Evolutionary conservation across 2,113 vertebrate genomes (phyloP), one percentile per base, ranked within the genome.

Genomic region (Melierax canorus): DNA sequence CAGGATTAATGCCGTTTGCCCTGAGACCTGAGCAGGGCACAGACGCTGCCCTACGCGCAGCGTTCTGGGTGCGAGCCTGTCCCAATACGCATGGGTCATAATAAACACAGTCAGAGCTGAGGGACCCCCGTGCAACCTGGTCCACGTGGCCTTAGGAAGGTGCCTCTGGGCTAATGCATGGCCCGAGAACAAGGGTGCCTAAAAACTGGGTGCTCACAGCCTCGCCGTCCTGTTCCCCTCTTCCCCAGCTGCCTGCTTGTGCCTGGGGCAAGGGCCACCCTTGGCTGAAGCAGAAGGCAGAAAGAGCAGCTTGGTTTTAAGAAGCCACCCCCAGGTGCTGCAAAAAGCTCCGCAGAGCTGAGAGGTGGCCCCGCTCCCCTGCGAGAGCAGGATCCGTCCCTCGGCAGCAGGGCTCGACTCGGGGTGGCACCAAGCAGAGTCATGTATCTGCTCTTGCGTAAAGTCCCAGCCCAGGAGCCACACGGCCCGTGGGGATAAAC

Each of bases 351-450:
- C 1, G 2, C 1, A 24, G 34, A 30, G 66, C 66, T 23, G 53
- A 29, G 58, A 36, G 45, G 39, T 3, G n/a, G 32, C 36, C 3
- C 0, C 0, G 7, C 3, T 17, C 22, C n/a, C 16, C 41, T 5
- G 14, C 1, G 1, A 36, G 15, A 41, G 50, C 29, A 45, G 83
- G 56, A n/a, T 7, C 36, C 3, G 0, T 24, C 63, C 27, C 2
- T 8, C 50, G 29, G 38, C 58, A 63, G 51, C 62, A 36, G 68
- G 43, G 73, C 76, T 75, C 9, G 2, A 8, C 77, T n/a, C 46
- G 2, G 58, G 67, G 43, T 51, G 74, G 55, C 89, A 90, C 34
- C 10, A 11, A 59, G 68, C 81, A 58, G 51, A 62, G 36, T 5
- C 39, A 5, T 5, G 23, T 9, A 32, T 7, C 41, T 55, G 68